These are phyloP conservation scores for Sarcophaga rosellei DNA, from an alignment of 2,888 invertebrate genomes.

Conservation along the genomic window DNA sequence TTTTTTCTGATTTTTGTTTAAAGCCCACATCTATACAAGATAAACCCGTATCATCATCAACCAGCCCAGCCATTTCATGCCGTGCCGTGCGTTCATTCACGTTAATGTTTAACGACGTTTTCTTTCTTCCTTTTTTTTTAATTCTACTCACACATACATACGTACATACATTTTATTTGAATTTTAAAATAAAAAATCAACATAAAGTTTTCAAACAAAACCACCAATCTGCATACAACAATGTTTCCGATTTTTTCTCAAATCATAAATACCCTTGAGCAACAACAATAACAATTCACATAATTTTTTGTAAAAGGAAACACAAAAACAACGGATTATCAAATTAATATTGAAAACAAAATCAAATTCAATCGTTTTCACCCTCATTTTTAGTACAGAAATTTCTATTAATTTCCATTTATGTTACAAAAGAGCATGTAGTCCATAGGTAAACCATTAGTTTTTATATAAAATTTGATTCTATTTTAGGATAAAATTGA, in stretches of 20 bases:
- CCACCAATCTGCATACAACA: neutral
- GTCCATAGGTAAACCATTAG: too few species aligned
- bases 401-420: too few species aligned
- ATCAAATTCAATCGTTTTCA: too few species aligned
- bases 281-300: neutral
- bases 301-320: neutral
- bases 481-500: too few species aligned
- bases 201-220: neutral
- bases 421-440: too few species aligned
- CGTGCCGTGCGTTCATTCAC: neutral
- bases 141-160: neutral
- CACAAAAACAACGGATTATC: too few species aligned
- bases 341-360: too few species aligned
- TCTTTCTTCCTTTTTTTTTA: constrained; percentile 5
- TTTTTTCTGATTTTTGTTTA: neutral
- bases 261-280: neutral
- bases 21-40: neutral
- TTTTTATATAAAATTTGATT: too few species aligned
- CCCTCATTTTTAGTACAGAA: too few species aligned
- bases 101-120: neutral
- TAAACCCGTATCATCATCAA: neutral
- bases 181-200: neutral
- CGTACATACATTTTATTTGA: neutral
- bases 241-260: neutral
- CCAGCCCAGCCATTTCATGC: neutral